These are phyloP conservation scores for Crotalus tigris DNA, from an alignment of 2,113 vertebrate species.

Conservation along the genomic window DNA sequence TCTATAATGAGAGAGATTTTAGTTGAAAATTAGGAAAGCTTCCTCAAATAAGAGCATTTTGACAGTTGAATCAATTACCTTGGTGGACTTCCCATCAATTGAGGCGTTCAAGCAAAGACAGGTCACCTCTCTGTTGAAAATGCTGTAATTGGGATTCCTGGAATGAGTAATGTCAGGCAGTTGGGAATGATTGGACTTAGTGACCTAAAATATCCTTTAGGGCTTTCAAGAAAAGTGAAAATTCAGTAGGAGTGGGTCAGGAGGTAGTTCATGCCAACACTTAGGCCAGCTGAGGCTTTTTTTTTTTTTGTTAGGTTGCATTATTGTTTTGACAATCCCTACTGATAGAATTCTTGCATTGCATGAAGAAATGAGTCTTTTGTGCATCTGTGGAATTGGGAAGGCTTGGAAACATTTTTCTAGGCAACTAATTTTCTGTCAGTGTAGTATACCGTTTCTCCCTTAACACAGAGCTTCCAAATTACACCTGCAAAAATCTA, in stretches of 20 bases:
- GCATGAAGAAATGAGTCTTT: background rate
- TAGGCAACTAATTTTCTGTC: background rate
- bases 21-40: background rate
- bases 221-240: background rate
- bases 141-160: background rate
- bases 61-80: background rate
- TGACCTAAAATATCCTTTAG: background rate
- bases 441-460: background rate
- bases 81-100: background rate
- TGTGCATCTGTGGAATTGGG: background rate
- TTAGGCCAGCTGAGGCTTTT: background rate
- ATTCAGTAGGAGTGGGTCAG: background rate
- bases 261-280: background rate
- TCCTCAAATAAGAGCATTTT: background rate
- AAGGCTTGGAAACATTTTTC: background rate
- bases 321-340: background rate
- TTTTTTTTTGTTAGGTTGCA: background rate
- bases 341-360: background rate
- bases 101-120: background rate
- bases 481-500: background rate
- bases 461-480: background rate
- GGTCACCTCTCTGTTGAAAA: background rate
- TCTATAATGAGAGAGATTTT: background rate
- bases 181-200: background rate
- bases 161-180: background rate